These are phyloP conservation scores for Cyphomyrmex costatus DNA, from an alignment of 1,140 invertebrate species.

Conservation along the genomic window DNA sequence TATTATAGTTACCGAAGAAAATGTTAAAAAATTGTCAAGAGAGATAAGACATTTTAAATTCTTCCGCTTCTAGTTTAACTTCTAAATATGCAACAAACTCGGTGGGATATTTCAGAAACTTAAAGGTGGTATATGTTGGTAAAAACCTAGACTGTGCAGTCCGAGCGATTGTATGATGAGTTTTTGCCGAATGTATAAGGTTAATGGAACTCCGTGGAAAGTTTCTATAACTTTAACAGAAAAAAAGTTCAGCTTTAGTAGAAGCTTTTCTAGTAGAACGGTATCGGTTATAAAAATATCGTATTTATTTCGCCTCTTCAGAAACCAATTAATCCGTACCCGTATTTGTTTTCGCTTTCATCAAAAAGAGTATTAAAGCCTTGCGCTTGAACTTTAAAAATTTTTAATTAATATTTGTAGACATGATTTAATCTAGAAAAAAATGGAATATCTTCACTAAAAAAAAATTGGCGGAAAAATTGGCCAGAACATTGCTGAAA, in stretches of 20 bases:
- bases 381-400: not conserved
- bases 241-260: not conserved
- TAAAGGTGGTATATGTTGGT: not conserved
- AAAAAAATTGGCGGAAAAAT: not conserved
- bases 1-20: not conserved
- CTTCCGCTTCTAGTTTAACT: conserved; percentile 21
- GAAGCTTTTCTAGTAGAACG: not conserved
- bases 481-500: not conserved
- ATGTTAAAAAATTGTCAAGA: not conserved
- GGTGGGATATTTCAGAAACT: not conserved
- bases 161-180: not conserved
- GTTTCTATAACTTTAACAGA: not conserved
- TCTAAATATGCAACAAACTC: conserved; percentile 29
- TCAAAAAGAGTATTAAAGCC: not conserved
- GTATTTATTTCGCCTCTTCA: not conserved
- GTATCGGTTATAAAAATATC: not conserved
- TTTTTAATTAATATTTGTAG: not conserved
- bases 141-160: not conserved
- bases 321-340: not conserved
- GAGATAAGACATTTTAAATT: not conserved
- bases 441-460: not conserved
- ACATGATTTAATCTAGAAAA: not conserved
- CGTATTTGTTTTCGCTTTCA: not conserved
- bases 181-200: not conserved
- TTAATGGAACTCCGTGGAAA: conserved; percentile 30